These are phyloP conservation scores for Sarcoramphus papa DNA, from an alignment of 2,797 vertebrate species.

Conservation along the genomic window DNA sequence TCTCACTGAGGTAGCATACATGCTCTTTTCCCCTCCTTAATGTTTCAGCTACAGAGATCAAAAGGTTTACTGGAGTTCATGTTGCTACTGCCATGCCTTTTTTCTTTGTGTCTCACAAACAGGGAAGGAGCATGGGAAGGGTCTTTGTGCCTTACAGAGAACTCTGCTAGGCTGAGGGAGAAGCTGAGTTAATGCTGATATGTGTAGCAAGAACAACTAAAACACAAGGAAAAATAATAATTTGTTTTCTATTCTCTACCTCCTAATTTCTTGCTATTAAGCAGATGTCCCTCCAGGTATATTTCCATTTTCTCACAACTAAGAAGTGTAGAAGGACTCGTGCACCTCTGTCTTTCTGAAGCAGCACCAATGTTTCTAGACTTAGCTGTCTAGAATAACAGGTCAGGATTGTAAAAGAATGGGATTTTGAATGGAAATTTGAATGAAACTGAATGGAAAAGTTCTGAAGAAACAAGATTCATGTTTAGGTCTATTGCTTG, in stretches of 20 bases:
- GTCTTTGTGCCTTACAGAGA: background rate
- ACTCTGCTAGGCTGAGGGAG: background rate
- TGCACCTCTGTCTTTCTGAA: background rate
- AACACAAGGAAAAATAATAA: background rate
- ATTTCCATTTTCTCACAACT: background rate
- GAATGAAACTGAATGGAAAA: background rate
- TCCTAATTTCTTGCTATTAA: background rate
- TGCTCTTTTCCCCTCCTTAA: background rate
- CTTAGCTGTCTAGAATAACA: background rate
- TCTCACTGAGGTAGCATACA: background rate
- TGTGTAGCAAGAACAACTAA: background rate
- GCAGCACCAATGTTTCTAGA: background rate
- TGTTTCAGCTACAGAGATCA: background rate
- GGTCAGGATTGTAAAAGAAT: background rate
- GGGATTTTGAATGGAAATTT: background rate
- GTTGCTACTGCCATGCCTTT: background rate
- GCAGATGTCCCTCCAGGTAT: background rate
- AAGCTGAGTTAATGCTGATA: background rate
- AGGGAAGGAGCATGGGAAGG: background rate
- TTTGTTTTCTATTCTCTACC: accelerated
- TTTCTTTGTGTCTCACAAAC: background rate
- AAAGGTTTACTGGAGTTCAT: background rate
- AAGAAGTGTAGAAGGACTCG: accelerated
- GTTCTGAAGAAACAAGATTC: background rate
- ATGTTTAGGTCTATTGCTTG: background rate